Base-by-base conservation (phyloP, 1,140 invertebrate species). In the Nasonia giraulti region DNA sequence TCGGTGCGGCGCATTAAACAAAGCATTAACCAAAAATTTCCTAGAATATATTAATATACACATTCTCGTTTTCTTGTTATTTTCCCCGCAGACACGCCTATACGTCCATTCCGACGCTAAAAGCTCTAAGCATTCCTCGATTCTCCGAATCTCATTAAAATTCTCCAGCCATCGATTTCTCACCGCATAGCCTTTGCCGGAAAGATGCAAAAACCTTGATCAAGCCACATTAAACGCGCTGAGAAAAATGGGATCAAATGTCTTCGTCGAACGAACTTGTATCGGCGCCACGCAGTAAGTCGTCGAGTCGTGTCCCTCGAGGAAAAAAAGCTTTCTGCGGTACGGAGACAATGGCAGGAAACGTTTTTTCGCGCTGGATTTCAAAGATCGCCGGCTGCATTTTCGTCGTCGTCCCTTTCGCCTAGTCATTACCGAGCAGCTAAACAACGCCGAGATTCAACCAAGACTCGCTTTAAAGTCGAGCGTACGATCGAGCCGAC, bases 401-500 rank as follows among this genome's bases (percentile, higher is more conserved):
- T 55, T 14, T 55, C 50, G 47, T 50, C 47, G 50, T 55, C 47
- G 50, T 55, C 12, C 17, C 17, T 55, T 14, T 55, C 50, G 50
- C 10, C 50, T 0, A 14, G 12, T 55, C 12, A 55, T 55, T 55
- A 55, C 50, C 3, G 50, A 55, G 5, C 17, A 2, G 17, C 50
- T 55, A 17, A 14, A 55, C 50, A 55, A 55, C 50, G 17, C 17
- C 17, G 11, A 14, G 55, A 62, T 62, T n/a, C 17, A 62, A 20
- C 7, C 3, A 71, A 71, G 27, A 27, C 23, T 14, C 40, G 27
- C 40, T 50, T 71, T 76, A 76, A 76, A 76, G 74, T 11, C 2
- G 74, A 76, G 44, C 74, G 40, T 50, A 50, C 74, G n/a, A 27
- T 76, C 44, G 8, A 27, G n/a, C 17, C 74, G 44, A 76, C 74